Conservation (phyloP, 2,797 vertebrate genomes). For the Aotus griseimembra region DNA sequence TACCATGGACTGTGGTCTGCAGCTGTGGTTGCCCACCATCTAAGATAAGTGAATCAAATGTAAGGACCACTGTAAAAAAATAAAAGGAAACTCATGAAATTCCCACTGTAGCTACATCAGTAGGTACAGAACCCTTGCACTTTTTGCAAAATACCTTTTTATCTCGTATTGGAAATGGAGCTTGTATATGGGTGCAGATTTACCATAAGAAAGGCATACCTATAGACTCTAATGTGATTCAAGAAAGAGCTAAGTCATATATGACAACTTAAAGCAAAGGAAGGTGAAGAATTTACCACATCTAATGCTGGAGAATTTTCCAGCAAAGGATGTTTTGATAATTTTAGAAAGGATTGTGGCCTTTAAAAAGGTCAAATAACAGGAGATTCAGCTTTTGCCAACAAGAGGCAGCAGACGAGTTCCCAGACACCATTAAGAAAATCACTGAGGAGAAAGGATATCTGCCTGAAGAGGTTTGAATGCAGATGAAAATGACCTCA, state of each 20-base stretch:
- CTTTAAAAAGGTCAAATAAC: background rate
- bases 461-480: background rate
- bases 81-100: background rate
- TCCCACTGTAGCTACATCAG: background rate
- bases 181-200: background rate
- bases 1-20: background rate
- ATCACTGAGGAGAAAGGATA: background rate
- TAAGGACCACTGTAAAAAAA: background rate
- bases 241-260: background rate
- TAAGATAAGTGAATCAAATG: background rate
- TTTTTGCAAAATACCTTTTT: background rate
- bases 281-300: background rate
- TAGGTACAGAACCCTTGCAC: background rate
- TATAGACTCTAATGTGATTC: background rate
- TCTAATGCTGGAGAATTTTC: background rate
- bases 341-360: background rate
- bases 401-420: background rate
- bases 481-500: background rate
- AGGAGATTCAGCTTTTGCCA: background rate
- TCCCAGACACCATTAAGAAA: background rate
- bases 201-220: background rate
- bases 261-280: background rate
- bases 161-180: background rate
- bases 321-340: background rate
- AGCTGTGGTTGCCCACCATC: background rate